Conservation (phyloP, 1,140 invertebrate genomes). For the Neodiprion virginianus region DNA sequence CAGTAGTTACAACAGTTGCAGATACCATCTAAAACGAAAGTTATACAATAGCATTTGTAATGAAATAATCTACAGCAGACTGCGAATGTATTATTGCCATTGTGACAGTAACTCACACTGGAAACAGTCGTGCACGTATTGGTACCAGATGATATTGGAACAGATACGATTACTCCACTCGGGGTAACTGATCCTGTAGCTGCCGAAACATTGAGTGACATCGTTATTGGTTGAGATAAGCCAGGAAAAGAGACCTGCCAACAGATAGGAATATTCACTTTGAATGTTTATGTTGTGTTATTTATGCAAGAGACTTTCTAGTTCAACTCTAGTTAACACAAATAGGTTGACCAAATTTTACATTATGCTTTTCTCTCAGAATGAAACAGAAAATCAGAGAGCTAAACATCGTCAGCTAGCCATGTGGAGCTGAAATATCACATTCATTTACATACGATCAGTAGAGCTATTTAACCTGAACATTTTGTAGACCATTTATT, state of each 20-base stretch:
- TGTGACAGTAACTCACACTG: conserved; percentile 48
- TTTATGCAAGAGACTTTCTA: conserved; percentile 7
- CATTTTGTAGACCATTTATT: conserved; percentile 79
- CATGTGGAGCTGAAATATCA: background rate
- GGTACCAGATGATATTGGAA: conserved; percentile 57
- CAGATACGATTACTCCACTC: conserved; percentile 67
- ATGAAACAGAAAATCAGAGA: too few species aligned
- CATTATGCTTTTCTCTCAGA: too few species aligned
- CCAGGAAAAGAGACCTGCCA: conserved; percentile 78
- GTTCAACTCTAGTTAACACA: background rate
- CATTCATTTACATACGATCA: background rate
- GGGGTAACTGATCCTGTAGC: conserved; percentile 62
- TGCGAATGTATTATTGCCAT: conserved; percentile 44
- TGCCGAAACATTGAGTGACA: conserved; percentile 74
- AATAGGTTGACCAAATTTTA: conserved; percentile 13
- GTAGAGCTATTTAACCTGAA: conserved; percentile 63
- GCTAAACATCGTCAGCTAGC: too few species aligned
- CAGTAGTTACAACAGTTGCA: conserved; percentile 56
- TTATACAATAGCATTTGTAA: conserved; percentile 45
- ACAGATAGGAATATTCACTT: conserved; percentile 12
- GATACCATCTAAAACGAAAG: conserved; percentile 51
- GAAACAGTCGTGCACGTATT: conserved; percentile 61
- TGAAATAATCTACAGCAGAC: conserved; percentile 61
- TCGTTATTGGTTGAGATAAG: conserved; percentile 78
- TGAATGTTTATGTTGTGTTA: background rate